Evolutionary conservation across 2,797 vertebrate genomes (phyloP).

Genomic region (Eurystomus glaucurus): DNA sequence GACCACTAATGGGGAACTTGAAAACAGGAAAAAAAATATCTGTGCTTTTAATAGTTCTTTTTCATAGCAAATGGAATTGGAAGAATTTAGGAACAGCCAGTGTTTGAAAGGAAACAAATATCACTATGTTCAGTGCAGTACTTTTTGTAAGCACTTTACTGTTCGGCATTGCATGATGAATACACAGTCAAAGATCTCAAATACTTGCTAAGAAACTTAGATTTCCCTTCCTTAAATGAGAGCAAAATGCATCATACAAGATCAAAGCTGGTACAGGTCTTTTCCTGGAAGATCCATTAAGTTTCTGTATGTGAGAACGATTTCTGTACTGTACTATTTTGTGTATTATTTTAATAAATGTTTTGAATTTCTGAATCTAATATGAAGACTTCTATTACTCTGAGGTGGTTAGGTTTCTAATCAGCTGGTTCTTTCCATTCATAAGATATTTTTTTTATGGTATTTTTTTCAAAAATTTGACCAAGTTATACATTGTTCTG

Average conservation of each 20-base stretch:
- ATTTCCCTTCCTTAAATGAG: not conserved
- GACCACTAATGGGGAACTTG: conserved; percentile 76
- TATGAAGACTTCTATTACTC: not conserved
- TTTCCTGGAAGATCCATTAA: not conserved
- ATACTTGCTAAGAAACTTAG: not conserved
- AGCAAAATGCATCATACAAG: not conserved
- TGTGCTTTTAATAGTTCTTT: conserved; percentile 61
- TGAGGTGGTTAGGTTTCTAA: not conserved
- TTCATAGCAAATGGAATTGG: conserved; percentile 62
- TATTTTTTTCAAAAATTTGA: not conserved
- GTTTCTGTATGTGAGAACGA: not conserved
- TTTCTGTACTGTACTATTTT: not conserved
- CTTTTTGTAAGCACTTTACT: conserved; percentile 15
- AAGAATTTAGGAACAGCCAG: conserved; percentile 59
- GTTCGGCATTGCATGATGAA: conserved; percentile 1
- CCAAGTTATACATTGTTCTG: not conserved
- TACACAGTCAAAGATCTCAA: not conserved
- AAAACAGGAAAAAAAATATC: conserved; percentile 41
- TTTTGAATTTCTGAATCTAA: not conserved
- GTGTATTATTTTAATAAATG: not conserved
- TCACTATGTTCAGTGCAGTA: conserved; percentile 1
- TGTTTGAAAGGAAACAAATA: conserved; percentile 54
- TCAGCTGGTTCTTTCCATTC: not conserved
- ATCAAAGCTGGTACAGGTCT: not conserved
- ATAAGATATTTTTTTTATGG: not conserved